These are phyloP conservation scores for Zaprionus lachaisei DNA, from an alignment of 1,140 invertebrate species.

Conservation along the genomic window DNA sequence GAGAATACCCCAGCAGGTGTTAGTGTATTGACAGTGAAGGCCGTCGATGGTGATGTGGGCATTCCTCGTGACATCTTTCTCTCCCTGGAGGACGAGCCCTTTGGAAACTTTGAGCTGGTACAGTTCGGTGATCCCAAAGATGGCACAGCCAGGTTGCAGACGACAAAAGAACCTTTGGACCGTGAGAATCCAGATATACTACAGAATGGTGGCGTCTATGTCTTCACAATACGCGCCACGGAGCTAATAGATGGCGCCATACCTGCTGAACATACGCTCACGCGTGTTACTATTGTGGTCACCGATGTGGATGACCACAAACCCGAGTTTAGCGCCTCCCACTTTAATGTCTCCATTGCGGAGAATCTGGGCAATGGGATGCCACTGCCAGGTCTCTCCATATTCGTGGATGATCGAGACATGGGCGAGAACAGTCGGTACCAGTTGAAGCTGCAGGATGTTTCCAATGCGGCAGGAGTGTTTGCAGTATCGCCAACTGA, in stretches of 20 bases:
- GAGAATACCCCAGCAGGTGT: slow-evolving; percentile 89
- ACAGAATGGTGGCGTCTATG: slow-evolving; percentile 92
- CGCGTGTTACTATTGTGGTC: slow-evolving; percentile 91
- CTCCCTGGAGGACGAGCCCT: slow-evolving; percentile 88
- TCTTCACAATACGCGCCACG: slow-evolving; percentile 89
- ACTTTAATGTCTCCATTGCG: slow-evolving; percentile 89
- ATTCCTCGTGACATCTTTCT: slow-evolving; percentile 88
- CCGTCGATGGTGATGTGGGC: slow-evolving; percentile 91
- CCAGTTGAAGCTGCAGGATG: slow-evolving; percentile 87
- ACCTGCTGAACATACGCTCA: slow-evolving; percentile 88
- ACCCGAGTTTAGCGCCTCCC: slow-evolving; percentile 90
- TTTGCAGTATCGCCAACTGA: slow-evolving; percentile 89
- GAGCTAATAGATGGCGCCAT: slow-evolving; percentile 90
- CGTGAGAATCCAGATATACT: slow-evolving; percentile 90
- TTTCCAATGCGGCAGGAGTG: slow-evolving; percentile 87
- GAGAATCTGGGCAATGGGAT: slow-evolving; percentile 91
- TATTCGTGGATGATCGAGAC: slow-evolving; percentile 91
- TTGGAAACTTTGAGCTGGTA: slow-evolving; percentile 89
- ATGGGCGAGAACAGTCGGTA: slow-evolving; percentile 92
- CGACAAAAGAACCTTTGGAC: slow-evolving; percentile 88
- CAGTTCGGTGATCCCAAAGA: slow-evolving; percentile 85
- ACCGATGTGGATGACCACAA: slow-evolving; percentile 93
- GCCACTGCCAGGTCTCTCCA: slow-evolving; percentile 89
- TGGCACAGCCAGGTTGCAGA: slow-evolving; percentile 86
- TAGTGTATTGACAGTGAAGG: slow-evolving; percentile 88